A percentile compares a stretch with the other conserved stretches of the same genome.
Conservation (phyloP, 1,140 invertebrate species). For the Papilio machaon region DNA sequence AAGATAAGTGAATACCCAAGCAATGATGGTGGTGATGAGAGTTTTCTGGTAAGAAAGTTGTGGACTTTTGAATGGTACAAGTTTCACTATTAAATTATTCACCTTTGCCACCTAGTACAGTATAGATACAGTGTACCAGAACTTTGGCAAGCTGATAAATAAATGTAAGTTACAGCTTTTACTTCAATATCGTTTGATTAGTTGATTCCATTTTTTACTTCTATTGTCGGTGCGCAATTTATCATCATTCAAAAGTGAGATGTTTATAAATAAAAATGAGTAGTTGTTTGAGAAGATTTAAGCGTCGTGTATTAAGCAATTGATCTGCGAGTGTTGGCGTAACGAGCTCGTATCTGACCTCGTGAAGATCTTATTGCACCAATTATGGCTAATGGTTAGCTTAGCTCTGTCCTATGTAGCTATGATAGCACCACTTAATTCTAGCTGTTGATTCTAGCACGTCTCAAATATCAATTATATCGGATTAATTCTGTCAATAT, state of each 20-base stretch:
- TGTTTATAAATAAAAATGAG: background rate
- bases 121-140: too few relatives aligned
- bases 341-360: constrained; percentile 18
- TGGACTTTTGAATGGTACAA: too few relatives aligned
- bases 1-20: background rate
- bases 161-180: too few relatives aligned
- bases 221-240: background rate
- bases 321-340: constrained; percentile 15
- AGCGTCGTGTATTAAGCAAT: background rate
- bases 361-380: constrained; percentile 18
- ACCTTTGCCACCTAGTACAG: too few relatives aligned
- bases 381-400: constrained; percentile 9
- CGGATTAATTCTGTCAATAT: too few relatives aligned
- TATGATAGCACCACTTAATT: constrained; percentile 3
- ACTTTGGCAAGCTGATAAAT: too few relatives aligned
- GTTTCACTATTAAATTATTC: too few relatives aligned
- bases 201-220: too few relatives aligned
- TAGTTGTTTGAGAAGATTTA: constrained; percentile 18
- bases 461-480: background rate
- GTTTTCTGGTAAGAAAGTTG: too few relatives aligned
- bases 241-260: background rate
- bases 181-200: too few relatives aligned
- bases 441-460: background rate
- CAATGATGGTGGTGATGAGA: too few relatives aligned
- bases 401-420: background rate